These are phyloP conservation scores for Eidolon helvum DNA, from an alignment of 2,113 vertebrate species.

Conservation along the genomic window DNA sequence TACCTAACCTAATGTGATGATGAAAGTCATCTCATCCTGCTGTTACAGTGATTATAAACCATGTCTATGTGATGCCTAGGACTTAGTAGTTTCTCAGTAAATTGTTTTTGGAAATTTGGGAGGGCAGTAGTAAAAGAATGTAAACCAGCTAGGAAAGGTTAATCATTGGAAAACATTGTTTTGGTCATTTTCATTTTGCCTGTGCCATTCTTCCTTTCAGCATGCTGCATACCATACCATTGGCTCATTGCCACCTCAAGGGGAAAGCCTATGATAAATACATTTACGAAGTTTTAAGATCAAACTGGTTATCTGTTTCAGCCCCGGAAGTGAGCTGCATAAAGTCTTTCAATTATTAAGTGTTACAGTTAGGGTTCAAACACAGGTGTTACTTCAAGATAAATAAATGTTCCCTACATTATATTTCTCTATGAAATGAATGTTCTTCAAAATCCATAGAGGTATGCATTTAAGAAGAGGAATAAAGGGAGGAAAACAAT, in stretches of 20 bases:
- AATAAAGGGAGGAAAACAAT: not conserved
- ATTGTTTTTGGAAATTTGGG: not conserved
- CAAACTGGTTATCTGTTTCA: not conserved
- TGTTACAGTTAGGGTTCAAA: not conserved
- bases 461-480: not conserved
- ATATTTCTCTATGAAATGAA: not conserved
- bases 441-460: not conserved
- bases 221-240: fast-evolving
- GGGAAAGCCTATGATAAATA: not conserved
- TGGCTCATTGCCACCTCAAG: not conserved
- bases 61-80: not conserved
- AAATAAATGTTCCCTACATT: not conserved
- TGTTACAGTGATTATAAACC: not conserved
- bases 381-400: not conserved
- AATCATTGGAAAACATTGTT: not conserved
- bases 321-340: not conserved
- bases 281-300: not conserved
- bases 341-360: not conserved
- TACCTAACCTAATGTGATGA: not conserved
- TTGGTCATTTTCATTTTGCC: not conserved
- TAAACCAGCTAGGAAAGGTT: not conserved
- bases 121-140: not conserved
- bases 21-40: not conserved
- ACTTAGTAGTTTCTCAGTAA: not conserved
- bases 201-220: not conserved